phyloP scores from a whole-genome alignment of 2,888 invertebrate genomes.

The Euzophera pinguis region DNA sequence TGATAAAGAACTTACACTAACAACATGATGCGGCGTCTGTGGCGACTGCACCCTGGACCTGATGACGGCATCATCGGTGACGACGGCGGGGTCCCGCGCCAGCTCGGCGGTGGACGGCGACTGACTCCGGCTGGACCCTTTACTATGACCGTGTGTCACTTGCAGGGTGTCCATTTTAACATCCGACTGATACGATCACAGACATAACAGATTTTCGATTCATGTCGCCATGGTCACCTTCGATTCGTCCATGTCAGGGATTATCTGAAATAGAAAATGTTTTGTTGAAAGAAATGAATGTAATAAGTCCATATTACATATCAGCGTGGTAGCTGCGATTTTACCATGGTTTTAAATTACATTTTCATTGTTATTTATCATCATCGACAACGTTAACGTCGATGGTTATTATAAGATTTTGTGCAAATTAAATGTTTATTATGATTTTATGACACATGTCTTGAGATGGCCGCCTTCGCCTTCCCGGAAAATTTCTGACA shows the following conservation, averaged over 20 bases:
- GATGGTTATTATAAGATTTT: no score
- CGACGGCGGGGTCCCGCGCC: slow-evolving; percentile 61
- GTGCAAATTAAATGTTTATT: no score
- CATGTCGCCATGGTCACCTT: neutral
- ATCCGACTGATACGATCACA: neutral
- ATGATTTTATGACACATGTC: no score
- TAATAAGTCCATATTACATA: no score
- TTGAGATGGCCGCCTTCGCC: no score
- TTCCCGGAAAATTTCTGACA: no score
- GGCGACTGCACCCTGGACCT: slow-evolving; percentile 70
- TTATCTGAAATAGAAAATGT: slow-evolving; percentile 35
- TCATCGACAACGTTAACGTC: no score
- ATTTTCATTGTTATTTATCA: neutral
- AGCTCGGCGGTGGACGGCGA: slow-evolving; percentile 78
- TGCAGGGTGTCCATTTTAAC: slow-evolving; percentile 63
- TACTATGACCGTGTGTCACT: slow-evolving; percentile 72
- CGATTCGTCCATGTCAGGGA: slow-evolving; percentile 33
- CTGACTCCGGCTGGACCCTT: slow-evolving; percentile 82
- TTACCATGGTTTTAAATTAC: neutral
- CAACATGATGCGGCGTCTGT: slow-evolving; percentile 63
- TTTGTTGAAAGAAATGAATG: neutral
- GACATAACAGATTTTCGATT: neutral
- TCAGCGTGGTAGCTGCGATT: neutral
- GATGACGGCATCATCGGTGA: slow-evolving; percentile 67
- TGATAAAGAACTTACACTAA: slow-evolving; percentile 60